Evolutionary conservation across 2,113 vertebrate genomes (phyloP), one percentile per base, ranked within the genome.

Genomic region (Datnioides undecimradiatus): DNA sequence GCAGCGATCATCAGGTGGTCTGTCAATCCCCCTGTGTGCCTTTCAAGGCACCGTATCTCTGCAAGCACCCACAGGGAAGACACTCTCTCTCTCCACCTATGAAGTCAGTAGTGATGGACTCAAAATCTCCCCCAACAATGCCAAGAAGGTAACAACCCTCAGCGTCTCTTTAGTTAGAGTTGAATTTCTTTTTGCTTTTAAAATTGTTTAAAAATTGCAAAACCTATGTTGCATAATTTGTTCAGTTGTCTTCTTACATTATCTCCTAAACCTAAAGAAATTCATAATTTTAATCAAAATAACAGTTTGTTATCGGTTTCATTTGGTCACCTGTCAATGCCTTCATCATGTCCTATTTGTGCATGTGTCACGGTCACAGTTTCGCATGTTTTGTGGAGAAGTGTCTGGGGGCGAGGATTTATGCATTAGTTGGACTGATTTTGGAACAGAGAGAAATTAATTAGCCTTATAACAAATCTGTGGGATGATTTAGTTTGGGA

Each of bases 31-130:
- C 1, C 85, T 99, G 27, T 98, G 97, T 3, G 98, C 98, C 0
- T 98, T 99, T 87, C 98, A 99, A 91, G 98, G 98, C 14, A 99
- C 96, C 0, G 97, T 99, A 11, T 99, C 98, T 8, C 96, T 99
- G 23, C 97, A 98, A 7, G 96, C 97, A 0, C 98, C 98, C 13
- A 96, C 95, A 0, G 98, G 98, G 21, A 99, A 99, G 91, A 99
- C 97, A 0, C 95, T 99, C 0, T 99, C 98, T 13, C 92, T 99
- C 5, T 99, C 98, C 67, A 99, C 98, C 0, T 99, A 99, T 0
- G 97, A 99, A 86, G 97, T 99, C 83, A 98, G 98, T 89, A 95
- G 97, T 1, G 96, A 98, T 27, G 98, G 98, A 34, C 96, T 97
- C 27, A 97, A 92, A 66, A 97, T 98, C 52, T 94, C 94, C 13